Evolutionary conservation across 2,888 invertebrate species (phyloP), one percentile per base, ranked within the genome.

Genomic region (Cremastobaeus sp.): DNA sequence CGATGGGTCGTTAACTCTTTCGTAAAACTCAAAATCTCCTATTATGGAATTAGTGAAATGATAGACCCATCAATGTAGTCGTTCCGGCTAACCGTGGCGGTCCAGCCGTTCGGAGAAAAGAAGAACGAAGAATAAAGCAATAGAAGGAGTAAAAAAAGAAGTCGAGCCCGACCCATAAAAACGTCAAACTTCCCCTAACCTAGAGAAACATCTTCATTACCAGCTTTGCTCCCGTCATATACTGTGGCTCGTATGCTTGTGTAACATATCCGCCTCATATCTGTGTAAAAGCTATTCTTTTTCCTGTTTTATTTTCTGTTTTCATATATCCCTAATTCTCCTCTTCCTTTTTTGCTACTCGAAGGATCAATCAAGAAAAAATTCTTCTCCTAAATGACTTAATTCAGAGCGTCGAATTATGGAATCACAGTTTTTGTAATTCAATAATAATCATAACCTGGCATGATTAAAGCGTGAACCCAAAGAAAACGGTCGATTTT

Each of bases 191-290:
- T 86, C 86, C 85, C 86, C 85, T 86, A 86, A 86, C 85, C 84
- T 86, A 86, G 86, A 86, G 86, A 85, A 86, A 86, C 85, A 83
- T 86, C 86, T 86, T 86, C 86, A 86, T 86, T 85, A 86, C 83
- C 78, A 80, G 80, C 78, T 74, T 52, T 47, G 66, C 71, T 73
- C 72, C 70, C 72, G 65, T 71, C 70, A 68, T 71, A 70, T 60
- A 74, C 73, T 65, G n/a, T n/a, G n/a, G n/a, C 68, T 68, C 71
- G 37, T 68, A 41, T 66, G 32, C 25, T 41, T 41, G 32, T 30
- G 60, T 37, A 37, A 54, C 50, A 39, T 60, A 70, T 39, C 62
- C 76, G 64, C 54, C 57, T 64, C 45, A 11, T 43, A 18, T 34
- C 18, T 34, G 25, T 45, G 35, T 48, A 1, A 5, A 1, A 11